Percentiles rank a stretch among this genome's conserved stretches.
These are phyloP conservation scores for Diaperis boleti DNA, from an alignment of 2,888 invertebrate species.

Conservation along the genomic window DNA sequence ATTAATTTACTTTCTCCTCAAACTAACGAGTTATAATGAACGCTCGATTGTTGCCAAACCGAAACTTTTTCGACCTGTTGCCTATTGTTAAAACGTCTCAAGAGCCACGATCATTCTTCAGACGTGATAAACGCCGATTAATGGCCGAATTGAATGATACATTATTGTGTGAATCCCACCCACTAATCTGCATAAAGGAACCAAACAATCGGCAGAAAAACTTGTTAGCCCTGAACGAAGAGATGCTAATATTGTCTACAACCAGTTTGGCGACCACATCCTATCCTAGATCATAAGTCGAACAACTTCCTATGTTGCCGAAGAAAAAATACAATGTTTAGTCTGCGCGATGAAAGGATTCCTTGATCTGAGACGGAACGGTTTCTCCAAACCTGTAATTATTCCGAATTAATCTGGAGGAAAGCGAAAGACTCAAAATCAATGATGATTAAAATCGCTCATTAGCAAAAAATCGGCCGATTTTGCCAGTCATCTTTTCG, in stretches of 20 bases:
- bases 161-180: slow-evolving; percentile 48
- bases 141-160: slow-evolving; percentile 2
- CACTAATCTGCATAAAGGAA: slow-evolving; percentile 50
- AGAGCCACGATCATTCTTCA: background rate
- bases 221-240: slow-evolving; percentile 59
- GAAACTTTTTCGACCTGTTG: background rate
- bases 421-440: slow-evolving; percentile 16
- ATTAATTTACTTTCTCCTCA: slow-evolving; percentile 53
- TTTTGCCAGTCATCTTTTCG: slow-evolving; percentile 29
- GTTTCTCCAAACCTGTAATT: slow-evolving; percentile 13
- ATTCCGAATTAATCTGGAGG: background rate
- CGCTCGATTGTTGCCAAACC: slow-evolving; percentile 6
- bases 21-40: slow-evolving; percentile 19
- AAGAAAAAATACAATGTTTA: background rate
- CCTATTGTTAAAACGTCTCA: background rate
- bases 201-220: slow-evolving; percentile 54
- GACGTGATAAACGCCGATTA: slow-evolving; percentile 2
- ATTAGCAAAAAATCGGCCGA: slow-evolving; percentile 3
- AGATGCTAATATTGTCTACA: slow-evolving; percentile 55
- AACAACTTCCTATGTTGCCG: slow-evolving; percentile 16
- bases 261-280: slow-evolving; percentile 50
- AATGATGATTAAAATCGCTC: slow-evolving; percentile 20
- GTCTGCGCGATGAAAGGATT: slow-evolving; percentile 4
- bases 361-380: background rate
- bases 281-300: slow-evolving; percentile 29